Conservation (phyloP, 2,113 vertebrate species). For the Pan troglodytes region DNA sequence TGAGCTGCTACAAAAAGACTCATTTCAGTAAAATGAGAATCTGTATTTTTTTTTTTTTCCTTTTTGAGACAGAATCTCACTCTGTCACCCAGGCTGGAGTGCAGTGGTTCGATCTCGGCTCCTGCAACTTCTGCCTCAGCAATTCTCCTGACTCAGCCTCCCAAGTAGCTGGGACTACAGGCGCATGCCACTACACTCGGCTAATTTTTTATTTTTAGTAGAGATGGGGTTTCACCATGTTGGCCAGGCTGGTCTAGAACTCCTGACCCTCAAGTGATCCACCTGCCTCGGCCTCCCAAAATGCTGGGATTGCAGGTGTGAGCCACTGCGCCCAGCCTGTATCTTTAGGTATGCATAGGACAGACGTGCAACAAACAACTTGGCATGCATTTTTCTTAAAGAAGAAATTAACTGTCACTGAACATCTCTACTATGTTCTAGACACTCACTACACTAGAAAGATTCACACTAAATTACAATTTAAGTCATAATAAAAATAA, state of each 20-base stretch:
- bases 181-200: fast-evolving
- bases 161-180: not conserved
- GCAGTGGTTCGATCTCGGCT: fast-evolving
- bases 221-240: not conserved
- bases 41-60: constrained; percentile 8
- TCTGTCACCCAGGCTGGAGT: not conserved
- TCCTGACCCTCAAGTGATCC: not conserved
- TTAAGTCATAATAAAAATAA: constrained; percentile 9
- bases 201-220: not conserved
- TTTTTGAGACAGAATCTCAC: not conserved
- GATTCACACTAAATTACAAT: constrained; percentile 21
- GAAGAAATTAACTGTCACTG: not conserved
- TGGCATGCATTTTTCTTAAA: not conserved
- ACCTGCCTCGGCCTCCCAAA: not conserved
- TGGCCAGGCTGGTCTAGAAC: not conserved
- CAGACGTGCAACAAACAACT: too few relatives aligned
- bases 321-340: not conserved
- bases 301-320: not conserved
- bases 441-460: not conserved
- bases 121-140: not conserved
- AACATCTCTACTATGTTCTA: not conserved
- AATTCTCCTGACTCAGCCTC: not conserved
- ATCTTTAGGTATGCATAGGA: not conserved
- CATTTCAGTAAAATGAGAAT: constrained; percentile 14
- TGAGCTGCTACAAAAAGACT: not conserved